Percentiles rank a stretch among this genome's conserved stretches.
Conservation (phyloP, 2,797 vertebrate species). For the Platyrinchus mystaceus region DNA sequence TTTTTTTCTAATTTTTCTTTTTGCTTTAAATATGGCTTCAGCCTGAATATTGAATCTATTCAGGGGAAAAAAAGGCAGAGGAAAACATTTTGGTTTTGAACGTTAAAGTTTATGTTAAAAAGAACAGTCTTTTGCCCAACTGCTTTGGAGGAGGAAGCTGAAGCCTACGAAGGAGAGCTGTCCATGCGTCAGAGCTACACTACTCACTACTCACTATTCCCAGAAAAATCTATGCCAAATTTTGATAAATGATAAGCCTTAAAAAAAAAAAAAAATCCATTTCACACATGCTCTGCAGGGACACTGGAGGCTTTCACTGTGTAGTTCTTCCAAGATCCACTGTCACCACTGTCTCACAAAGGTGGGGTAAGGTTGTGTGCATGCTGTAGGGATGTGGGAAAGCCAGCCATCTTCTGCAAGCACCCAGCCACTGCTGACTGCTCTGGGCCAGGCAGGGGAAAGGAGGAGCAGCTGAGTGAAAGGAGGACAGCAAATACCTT, state of each 20-base stretch:
- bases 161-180: not conserved
- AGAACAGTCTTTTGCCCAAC: not conserved
- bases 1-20: not conserved
- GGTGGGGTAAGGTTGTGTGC: not conserved
- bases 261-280: accelerated
- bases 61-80: not conserved
- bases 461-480: not conserved
- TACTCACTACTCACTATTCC: not conserved
- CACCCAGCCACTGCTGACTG: accelerated
- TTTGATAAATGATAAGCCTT: not conserved
- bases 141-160: not conserved
- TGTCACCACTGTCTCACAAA: not conserved
- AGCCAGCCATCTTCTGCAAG: not conserved
- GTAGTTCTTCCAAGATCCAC: not conserved
- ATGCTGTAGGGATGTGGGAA: not conserved
- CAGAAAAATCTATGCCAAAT: not conserved
- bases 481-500: not conserved
- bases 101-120: not conserved
- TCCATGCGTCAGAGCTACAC: not conserved
- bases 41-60: not conserved
- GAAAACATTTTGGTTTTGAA: not conserved
- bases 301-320: not conserved
- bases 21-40: not conserved
- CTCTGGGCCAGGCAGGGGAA: not conserved
- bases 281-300: not conserved